Percentiles rank a stretch among this genome's conserved stretches.
These are phyloP conservation scores for Galeopterus variegatus DNA, from an alignment of 2,113 vertebrate genomes.

Conservation along the genomic window DNA sequence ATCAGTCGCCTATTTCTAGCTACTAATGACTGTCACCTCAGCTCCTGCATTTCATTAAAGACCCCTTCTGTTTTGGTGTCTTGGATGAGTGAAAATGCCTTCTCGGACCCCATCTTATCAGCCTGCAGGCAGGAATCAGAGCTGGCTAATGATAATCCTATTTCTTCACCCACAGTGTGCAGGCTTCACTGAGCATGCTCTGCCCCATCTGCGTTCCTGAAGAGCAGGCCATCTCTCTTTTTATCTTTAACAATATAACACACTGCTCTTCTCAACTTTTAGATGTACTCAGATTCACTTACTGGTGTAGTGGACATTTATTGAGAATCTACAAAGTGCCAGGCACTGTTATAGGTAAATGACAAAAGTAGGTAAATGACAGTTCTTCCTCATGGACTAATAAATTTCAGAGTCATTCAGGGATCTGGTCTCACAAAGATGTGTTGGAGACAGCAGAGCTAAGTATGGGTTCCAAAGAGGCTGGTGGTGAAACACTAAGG, in stretches of 20 bases:
- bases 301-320: not conserved
- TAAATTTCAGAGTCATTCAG: not conserved
- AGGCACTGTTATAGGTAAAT: not conserved
- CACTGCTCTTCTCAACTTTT: not conserved
- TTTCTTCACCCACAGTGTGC: conserved; percentile 67
- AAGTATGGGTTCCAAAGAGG: not conserved
- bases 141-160: conserved; percentile 39
- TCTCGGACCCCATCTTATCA: conserved; percentile 61
- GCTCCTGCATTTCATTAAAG: conserved; percentile 63
- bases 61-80: not conserved
- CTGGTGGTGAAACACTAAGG: not conserved
- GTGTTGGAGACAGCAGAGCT: not conserved
- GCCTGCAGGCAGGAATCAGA: conserved; percentile 62
- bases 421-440: not conserved
- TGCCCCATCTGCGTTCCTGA: not conserved
- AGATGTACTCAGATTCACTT: not conserved
- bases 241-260: not conserved
- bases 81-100: conserved; percentile 42
- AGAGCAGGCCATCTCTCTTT: not conserved
- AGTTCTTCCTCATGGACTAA: not conserved
- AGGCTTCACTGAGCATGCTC: not conserved
- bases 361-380: not conserved
- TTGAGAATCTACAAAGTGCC: not conserved
- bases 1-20: conserved; percentile 59
- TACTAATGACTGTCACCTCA: conserved; percentile 58